Evolutionary conservation across 1,140 invertebrate genomes (phyloP), one percentile per base, ranked within the genome.

Genomic region (Procambarus clarkii): DNA sequence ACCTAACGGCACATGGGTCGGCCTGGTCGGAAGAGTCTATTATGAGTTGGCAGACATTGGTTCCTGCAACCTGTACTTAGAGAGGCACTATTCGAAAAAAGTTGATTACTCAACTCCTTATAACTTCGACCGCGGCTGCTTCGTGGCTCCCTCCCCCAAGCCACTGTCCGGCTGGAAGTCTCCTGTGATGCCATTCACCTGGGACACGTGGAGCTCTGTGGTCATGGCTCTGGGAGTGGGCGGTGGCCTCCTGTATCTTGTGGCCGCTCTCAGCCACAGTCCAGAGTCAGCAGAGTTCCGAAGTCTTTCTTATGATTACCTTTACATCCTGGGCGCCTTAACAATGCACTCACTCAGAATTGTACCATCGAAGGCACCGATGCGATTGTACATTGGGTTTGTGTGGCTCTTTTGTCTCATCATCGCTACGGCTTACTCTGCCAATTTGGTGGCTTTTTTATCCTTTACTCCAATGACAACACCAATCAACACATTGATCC

Each of bases 1-100:
- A n/a, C 69, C 92, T 11, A 93, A 93, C 82, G 93, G 93, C 9
- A 91, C 93, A 0, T 93, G n/a, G n/a, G n/a, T n/a, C n/a, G n/a
- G n/a, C n/a, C 82, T 93, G 46, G 90, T 93, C 7, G 93, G 93
- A 15, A 88, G 93, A 74, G 87, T 93, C 24, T 86, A 86, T n/a
- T 58, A 90, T 44, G 91, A 92, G 34, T 58, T 71, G 13, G 91
- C 86, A 1, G 88, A 93, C 84, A 78, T 94, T n/a, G 93, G 93
- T 13, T 85, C 92, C 15, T 93, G 93, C 69, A 93, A 94, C 48
- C 45, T 94, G 21, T 94, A 93, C 82, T 60, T 93, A 8, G 92
- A 90, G 46, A 74, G 87, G 24, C 87, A 91, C 8, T 91, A 91
- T 21, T 92, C 83, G 86, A 77, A 91, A 11, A 69, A 69, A 71